These are phyloP conservation scores for Brachionus angularis DNA, from an alignment of 1,140 invertebrate species.

Conservation along the genomic window DNA sequence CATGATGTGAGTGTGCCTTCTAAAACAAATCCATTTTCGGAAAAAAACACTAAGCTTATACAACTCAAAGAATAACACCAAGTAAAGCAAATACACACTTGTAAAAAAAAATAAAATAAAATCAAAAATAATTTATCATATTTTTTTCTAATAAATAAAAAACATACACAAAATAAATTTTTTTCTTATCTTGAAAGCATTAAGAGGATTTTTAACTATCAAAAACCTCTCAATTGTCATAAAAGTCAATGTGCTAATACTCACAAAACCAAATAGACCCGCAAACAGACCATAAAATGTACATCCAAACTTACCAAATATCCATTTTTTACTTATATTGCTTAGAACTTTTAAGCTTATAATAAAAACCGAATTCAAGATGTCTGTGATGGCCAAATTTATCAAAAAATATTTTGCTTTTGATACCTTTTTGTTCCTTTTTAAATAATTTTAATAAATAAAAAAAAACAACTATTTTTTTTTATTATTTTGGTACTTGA, in stretches of 20 bases:
- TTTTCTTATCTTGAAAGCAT: conserved; percentile 1
- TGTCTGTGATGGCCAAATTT: conserved; percentile 18
- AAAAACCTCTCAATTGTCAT: conserved; percentile 14
- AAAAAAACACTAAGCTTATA: conserved; percentile 8
- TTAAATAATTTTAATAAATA: background rate
- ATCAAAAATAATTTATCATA: background rate
- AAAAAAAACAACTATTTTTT: no score
- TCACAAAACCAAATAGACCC: conserved; percentile 35
- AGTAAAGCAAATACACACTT: conserved; percentile 10
- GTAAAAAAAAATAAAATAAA: background rate
- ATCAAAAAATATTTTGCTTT: conserved; percentile 7
- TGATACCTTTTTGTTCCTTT: background rate
- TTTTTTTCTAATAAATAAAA: no score
- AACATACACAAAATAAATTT: conserved; percentile 21
- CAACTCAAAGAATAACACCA: background rate
- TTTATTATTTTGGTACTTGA: background rate
- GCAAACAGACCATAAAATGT: conserved; percentile 11
- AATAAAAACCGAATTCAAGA: conserved; percentile 9
- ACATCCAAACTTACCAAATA: conserved; percentile 17
- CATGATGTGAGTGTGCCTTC: conserved; percentile 35
- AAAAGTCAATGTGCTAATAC: conserved; percentile 30
- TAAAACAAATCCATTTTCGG: conserved; percentile 15
- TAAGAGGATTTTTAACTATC: conserved; percentile 31
- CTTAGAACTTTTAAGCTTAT: conserved; percentile 8
- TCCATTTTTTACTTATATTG: conserved; percentile 22